A percentile compares a stretch with the other conserved stretches of the same genome.
These are phyloP conservation scores for Heliocidaris erythrogramma DNA, from an alignment of 35 echinoderm and acorn worm species.

Conservation along the genomic window DNA sequence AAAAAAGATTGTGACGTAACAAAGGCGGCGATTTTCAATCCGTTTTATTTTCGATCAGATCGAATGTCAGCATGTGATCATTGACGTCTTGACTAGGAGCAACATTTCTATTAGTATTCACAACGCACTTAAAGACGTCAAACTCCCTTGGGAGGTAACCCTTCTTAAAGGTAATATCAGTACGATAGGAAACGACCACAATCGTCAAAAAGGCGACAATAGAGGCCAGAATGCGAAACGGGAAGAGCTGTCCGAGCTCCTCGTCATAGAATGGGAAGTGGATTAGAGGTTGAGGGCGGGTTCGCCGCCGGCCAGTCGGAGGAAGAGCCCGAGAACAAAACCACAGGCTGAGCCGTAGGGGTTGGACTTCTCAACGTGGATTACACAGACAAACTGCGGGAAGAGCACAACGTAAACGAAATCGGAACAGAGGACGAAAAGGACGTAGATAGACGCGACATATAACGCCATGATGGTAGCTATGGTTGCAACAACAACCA, in stretches of 20 bases:
- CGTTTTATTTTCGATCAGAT: too few relatives aligned
- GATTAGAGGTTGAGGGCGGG: constrained; percentile 59
- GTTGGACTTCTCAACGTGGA: constrained; percentile 78
- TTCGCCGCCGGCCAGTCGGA: constrained; percentile 78
- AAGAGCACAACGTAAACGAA: constrained; percentile 94
- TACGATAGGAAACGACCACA: constrained; percentile 65
- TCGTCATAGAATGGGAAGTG: constrained; percentile 72
- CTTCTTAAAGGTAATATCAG: constrained; percentile 66
- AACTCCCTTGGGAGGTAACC: constrained; percentile 48
- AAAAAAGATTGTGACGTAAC: too few relatives aligned
- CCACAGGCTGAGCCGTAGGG: constrained; percentile 79
- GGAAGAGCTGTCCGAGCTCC: constrained; percentile 70
- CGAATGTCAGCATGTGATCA: background rate
- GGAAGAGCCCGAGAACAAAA: constrained; percentile 74
- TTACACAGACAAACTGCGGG: constrained; percentile 79
- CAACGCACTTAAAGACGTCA: constrained; percentile 73
- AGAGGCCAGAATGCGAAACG: constrained; percentile 78
- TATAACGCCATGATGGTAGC: constrained; percentile 70
- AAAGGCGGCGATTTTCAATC: too few relatives aligned
- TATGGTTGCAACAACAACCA: constrained; percentile 62
- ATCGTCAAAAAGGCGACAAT: constrained; percentile 65
- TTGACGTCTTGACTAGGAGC: background rate
- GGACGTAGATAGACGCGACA: too few relatives aligned
- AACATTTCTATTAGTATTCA: constrained; percentile 30
- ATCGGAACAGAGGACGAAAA: constrained; percentile 88